Evolutionary conservation across 2,888 invertebrate species (phyloP).

Genomic region (Clistopyga incitator): DNA sequence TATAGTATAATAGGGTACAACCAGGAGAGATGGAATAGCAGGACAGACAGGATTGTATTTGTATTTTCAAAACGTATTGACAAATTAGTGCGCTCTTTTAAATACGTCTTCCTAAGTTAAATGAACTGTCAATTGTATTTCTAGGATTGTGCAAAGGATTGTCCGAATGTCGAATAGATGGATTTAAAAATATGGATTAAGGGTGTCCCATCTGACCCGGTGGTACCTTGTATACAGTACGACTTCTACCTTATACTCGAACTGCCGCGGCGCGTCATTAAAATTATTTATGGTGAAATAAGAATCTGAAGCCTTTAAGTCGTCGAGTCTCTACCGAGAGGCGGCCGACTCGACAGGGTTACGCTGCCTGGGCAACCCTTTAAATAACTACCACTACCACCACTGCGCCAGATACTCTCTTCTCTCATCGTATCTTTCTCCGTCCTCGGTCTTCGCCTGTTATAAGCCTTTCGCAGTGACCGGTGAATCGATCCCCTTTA

Average conservation of each 20-base stretch:
- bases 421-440: not conserved
- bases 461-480: slow-evolving; percentile 15
- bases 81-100: not conserved
- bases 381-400: slow-evolving; percentile 7
- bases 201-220: not conserved
- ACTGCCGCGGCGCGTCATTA: slow-evolving; percentile 81
- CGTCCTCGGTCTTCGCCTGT: slow-evolving; percentile 32
- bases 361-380: slow-evolving; percentile 35
- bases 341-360: slow-evolving; percentile 27
- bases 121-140: too few species aligned
- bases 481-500: slow-evolving; percentile 69
- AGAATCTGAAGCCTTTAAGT: slow-evolving; percentile 79
- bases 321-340: slow-evolving; percentile 63
- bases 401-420: slow-evolving; percentile 9
- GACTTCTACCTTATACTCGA: slow-evolving; percentile 76
- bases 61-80: not conserved
- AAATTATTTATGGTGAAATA: slow-evolving; percentile 82
- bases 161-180: too few species aligned
- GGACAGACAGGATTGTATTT: not conserved
- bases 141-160: too few species aligned
- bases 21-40: not conserved
- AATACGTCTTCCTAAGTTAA: not conserved
- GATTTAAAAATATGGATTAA: not conserved
- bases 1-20: slow-evolving; percentile 20
- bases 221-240: slow-evolving; percentile 46